phyloP scores from a whole-genome alignment of 1,140 invertebrate species.

The Ruditapes philippinarum region DNA sequence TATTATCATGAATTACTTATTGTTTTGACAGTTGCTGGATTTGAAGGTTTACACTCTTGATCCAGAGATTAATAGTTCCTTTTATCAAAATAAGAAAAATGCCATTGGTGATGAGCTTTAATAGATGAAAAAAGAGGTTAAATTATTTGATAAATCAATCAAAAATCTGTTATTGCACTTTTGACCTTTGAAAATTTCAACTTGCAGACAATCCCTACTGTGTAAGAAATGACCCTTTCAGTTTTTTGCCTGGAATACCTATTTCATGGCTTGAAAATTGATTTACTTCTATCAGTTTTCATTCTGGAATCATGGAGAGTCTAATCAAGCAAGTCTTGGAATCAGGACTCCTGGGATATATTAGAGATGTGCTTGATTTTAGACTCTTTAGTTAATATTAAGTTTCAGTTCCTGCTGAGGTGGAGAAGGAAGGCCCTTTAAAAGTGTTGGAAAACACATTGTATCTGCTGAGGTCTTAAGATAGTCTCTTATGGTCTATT shows the following conservation, averaged over 20 bases:
- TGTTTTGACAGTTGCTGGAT: too few relatives aligned
- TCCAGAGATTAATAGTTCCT: too few relatives aligned
- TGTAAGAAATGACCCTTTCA: conserved; percentile 52
- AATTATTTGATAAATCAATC: neutral
- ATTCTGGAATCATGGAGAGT: conserved; percentile 24
- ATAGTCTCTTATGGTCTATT: neutral
- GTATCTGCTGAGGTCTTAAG: neutral
- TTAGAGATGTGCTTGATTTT: conserved; percentile 29
- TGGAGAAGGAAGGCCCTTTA: neutral
- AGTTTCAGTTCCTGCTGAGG: neutral
- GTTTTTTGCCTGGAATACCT: conserved; percentile 38
- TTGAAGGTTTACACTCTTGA: too few relatives aligned
- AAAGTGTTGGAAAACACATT: neutral
- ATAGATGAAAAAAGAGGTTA: neutral
- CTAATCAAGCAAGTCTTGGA: conserved; percentile 31
- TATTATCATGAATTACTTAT: too few relatives aligned
- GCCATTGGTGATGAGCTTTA: neutral
- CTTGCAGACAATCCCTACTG: conserved; percentile 13
- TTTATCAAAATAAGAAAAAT: too few relatives aligned
- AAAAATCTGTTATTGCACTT: conserved; percentile 20
- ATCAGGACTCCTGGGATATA: conserved; percentile 14
- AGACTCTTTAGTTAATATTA: neutral
- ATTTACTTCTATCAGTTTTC: conserved; percentile 51
- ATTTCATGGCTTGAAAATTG: conserved; percentile 43
- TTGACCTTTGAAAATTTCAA: neutral